Conservation (phyloP, 2,797 vertebrate species). For the Anomalospiza imberbis region DNA sequence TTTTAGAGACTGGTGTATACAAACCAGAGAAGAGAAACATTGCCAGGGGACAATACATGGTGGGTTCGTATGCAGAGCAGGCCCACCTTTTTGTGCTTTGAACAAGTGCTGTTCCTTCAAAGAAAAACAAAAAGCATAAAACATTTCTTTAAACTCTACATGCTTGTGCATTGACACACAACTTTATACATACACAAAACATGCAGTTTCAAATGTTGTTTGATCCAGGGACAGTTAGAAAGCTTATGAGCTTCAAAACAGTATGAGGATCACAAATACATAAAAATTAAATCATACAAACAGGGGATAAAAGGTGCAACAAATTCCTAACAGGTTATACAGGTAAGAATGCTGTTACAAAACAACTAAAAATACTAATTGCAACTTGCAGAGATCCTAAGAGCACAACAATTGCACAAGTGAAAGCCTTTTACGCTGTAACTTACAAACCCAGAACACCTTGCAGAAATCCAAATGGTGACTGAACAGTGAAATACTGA, state of each 20-base stretch:
- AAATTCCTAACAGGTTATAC: background rate
- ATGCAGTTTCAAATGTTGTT: background rate
- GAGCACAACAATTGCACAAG: fast-evolving
- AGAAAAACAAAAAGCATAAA: background rate
- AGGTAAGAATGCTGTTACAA: background rate
- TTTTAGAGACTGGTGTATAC: background rate
- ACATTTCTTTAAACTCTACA: background rate
- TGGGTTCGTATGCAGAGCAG: background rate
- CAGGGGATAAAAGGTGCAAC: background rate
- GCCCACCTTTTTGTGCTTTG: background rate
- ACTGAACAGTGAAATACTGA: background rate
- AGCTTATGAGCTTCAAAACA: background rate
- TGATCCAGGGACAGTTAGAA: background rate
- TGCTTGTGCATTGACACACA: background rate
- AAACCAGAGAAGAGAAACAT: background rate
- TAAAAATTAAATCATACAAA: background rate
- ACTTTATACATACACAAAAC: background rate
- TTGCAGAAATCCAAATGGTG: background rate
- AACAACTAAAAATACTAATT: background rate
- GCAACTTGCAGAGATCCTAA: background rate
- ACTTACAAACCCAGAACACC: background rate
- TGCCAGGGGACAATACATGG: background rate
- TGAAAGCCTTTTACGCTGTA: fast-evolving
- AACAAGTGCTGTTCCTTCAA: background rate
- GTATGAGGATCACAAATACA: background rate